phyloP scores from a whole-genome alignment of 2,113 vertebrate genomes.

The Trogon surrucura region DNA sequence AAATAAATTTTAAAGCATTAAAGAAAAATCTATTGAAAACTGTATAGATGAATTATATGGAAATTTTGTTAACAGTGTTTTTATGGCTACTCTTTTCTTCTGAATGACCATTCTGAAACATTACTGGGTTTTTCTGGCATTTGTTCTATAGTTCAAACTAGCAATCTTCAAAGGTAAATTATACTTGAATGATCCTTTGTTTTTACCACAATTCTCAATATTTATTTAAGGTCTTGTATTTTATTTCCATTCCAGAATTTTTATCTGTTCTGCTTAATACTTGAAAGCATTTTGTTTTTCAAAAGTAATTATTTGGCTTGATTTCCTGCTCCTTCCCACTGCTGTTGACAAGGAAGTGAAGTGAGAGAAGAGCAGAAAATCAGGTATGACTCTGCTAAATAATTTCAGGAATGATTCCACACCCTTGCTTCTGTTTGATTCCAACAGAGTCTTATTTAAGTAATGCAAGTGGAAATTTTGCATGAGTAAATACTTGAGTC shows the following conservation, averaged over 20 bases:
- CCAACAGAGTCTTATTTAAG: background rate
- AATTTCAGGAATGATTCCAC: background rate
- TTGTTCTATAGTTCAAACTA: constrained; percentile 43
- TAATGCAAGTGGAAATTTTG: background rate
- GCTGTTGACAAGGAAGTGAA: background rate
- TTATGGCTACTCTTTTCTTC: constrained; percentile 56
- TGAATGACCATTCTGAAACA: constrained; percentile 41
- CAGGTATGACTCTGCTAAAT: background rate
- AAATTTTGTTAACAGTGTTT: constrained; percentile 60
- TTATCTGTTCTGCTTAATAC: constrained; percentile 8
- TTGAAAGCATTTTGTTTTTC: background rate
- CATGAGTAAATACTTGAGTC: background rate
- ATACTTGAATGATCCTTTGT: constrained; percentile 62
- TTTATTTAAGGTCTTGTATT: constrained; percentile 48
- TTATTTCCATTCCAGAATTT: constrained; percentile 39
- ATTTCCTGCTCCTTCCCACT: background rate
- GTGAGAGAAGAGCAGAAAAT: background rate
- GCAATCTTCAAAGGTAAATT: constrained; percentile 52
- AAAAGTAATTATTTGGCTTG: background rate
- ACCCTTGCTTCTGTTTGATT: background rate
- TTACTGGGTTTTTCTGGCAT: constrained; percentile 15
- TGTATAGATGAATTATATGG: constrained; percentile 40
- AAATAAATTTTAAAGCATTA: constrained; percentile 41
- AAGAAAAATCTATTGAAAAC: constrained; percentile 24
- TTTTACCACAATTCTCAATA: background rate